These are phyloP conservation scores for Euzophera pinguis DNA, from an alignment of 2,888 invertebrate genomes.

Conservation along the genomic window DNA sequence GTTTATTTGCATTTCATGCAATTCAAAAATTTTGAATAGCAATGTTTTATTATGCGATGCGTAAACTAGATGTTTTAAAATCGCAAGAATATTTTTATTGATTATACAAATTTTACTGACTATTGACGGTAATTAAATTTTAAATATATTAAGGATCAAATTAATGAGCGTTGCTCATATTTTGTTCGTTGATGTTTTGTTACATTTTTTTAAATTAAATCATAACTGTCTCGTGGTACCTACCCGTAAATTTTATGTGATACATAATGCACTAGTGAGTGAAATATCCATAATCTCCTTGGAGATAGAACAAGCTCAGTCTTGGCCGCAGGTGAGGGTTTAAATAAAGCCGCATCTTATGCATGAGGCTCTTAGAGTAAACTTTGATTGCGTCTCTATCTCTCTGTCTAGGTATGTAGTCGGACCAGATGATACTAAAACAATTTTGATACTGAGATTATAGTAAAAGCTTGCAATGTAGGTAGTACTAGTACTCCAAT, in stretches of 20 bases:
- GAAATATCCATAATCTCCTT: conserved; percentile 3
- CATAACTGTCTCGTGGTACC: background rate
- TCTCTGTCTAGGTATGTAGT: background rate
- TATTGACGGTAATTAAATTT: too few relatives aligned
- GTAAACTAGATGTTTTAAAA: too few relatives aligned
- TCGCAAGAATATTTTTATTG: too few relatives aligned
- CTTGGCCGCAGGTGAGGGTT: conserved; percentile 7
- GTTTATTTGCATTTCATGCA: too few relatives aligned
- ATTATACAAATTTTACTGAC: too few relatives aligned
- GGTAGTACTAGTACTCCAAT: too few relatives aligned
- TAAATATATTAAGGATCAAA: too few relatives aligned
- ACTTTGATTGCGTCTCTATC: conserved; percentile 2
- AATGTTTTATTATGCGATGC: too few relatives aligned
- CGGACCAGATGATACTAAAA: background rate
- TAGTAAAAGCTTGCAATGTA: too few relatives aligned
- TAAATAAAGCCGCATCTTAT: conserved; percentile 5
- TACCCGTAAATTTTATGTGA: background rate
- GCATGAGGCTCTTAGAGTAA: conserved; percentile 6
- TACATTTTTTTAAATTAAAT: background rate
- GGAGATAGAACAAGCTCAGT: background rate
- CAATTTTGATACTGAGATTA: background rate
- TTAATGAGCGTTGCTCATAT: too few relatives aligned
- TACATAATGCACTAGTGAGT: conserved; percentile 1
- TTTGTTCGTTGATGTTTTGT: too few relatives aligned
- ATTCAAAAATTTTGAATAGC: too few relatives aligned